A percentile compares a stretch with the other conserved stretches of the same genome.
These are phyloP conservation scores for Porites divaricata DNA, from an alignment of 92 coral and sea anemone genomes.

Conservation along the genomic window DNA sequence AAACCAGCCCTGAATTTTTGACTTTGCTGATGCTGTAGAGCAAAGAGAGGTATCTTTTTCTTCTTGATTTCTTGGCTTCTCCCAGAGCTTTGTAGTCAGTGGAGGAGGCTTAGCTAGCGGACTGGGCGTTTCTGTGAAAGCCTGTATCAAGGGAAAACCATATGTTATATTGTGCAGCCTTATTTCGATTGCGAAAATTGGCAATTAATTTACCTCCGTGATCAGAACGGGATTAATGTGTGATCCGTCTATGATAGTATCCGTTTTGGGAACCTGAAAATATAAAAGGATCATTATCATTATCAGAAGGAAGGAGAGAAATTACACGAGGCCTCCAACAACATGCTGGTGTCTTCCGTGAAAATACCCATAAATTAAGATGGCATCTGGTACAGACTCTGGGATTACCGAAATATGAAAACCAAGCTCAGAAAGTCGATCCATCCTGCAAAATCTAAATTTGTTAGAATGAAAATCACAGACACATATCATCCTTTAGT, in stretches of 20 bases:
- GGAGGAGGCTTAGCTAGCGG: background rate
- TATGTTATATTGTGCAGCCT: background rate
- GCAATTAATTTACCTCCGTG: conserved; percentile 1
- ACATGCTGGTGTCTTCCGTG: no score
- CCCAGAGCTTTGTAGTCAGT: background rate
- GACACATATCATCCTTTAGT: no score
- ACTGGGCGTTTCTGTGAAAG: background rate
- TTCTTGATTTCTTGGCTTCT: background rate
- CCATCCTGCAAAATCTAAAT: no score
- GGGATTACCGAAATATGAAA: no score
- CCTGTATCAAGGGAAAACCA: background rate
- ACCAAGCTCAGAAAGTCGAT: no score
- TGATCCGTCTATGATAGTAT: background rate
- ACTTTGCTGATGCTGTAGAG: background rate
- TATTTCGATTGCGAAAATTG: background rate
- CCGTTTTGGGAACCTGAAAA: conserved; percentile 9
- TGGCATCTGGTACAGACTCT: no score
- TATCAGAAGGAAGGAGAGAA: no score
- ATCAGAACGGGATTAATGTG: background rate
- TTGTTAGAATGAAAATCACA: no score
- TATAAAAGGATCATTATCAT: no score
- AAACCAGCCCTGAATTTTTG: background rate
- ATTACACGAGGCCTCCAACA: no score
- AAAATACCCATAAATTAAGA: no score
- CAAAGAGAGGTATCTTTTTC: background rate